Evolutionary conservation across 2,888 invertebrate species (phyloP).

Genomic region (Trissolcus japonicus): DNA sequence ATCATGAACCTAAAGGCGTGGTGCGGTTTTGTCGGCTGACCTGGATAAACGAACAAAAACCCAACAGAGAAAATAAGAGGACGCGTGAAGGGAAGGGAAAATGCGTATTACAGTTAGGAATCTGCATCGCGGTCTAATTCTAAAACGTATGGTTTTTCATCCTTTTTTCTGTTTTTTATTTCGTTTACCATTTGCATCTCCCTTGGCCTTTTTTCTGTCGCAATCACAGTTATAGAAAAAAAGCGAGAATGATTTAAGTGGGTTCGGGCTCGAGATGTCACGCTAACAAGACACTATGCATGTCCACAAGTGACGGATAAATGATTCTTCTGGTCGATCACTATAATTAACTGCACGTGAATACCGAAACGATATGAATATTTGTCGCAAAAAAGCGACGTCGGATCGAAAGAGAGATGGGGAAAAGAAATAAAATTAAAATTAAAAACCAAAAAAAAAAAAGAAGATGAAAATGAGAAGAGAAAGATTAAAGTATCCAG

Average conservation of each 20-base stretch:
- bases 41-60: constrained; percentile 51
- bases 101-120: constrained; percentile 63
- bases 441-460: too few relatives aligned
- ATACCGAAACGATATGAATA: too few relatives aligned
- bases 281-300: constrained; percentile 33
- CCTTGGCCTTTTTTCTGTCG: constrained; percentile 9
- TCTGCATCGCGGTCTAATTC: constrained; percentile 52
- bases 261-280: constrained; percentile 3
- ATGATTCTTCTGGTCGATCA: neutral
- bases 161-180: neutral
- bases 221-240: constrained; percentile 20
- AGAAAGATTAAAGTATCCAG: too few relatives aligned
- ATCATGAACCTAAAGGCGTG: constrained; percentile 54
- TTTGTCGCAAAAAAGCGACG: too few relatives aligned
- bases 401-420: too few relatives aligned
- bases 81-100: constrained; percentile 45
- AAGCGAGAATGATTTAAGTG: constrained; percentile 16
- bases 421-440: too few relatives aligned
- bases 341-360: too few relatives aligned
- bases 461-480: too few relatives aligned
- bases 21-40: constrained; percentile 53
- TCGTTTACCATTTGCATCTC: constrained; percentile 16
- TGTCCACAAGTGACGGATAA: constrained; percentile 34
- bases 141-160: constrained; percentile 5
- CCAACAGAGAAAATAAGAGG: constrained; percentile 50